Percentiles rank a stretch among this genome's conserved stretches.
Evolutionary conservation across 2,888 invertebrate species (phyloP).

Genomic region (Seladonia tumulorum): DNA sequence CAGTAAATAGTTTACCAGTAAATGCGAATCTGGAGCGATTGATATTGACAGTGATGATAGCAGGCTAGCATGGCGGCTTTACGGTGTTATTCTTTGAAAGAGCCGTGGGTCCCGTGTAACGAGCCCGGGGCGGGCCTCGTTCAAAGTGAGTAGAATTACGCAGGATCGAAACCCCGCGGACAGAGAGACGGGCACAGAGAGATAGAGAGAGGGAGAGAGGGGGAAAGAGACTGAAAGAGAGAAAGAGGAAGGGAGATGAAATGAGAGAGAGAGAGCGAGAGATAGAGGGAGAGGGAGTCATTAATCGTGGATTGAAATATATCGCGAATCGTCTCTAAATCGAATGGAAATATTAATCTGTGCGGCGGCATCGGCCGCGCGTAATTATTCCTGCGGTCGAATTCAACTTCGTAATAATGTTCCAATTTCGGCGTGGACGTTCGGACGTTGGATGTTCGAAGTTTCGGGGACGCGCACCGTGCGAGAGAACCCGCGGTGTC

Average conservation of each 20-base stretch:
- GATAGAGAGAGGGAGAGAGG: neutral
- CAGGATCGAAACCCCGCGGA: constrained; percentile 20
- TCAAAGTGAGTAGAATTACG: constrained; percentile 42
- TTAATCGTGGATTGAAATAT: constrained; percentile 64
- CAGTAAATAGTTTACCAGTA: neutral
- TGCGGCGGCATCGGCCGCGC: constrained; percentile 68
- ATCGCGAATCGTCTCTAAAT: constrained; percentile 70
- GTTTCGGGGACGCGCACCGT: constrained; percentile 29
- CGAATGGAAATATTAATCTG: constrained; percentile 80
- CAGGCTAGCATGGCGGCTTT: neutral
- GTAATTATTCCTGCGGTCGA: constrained; percentile 77
- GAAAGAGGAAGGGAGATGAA: neutral
- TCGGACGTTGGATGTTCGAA: constrained; percentile 68
- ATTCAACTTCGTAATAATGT: constrained; percentile 78
- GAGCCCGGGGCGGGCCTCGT: neutral
- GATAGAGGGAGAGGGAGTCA: constrained; percentile 42
- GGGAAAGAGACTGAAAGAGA: neutral
- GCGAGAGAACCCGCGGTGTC: constrained; percentile 17
- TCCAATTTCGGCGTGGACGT: constrained; percentile 74
- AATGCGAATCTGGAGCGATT: neutral
- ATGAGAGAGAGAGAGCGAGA: neutral
- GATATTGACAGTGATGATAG: neutral
- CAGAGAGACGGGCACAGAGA: constrained; percentile 1
- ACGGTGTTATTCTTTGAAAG: constrained; percentile 26
- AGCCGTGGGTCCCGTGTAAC: constrained; percentile 6